A percentile compares a stretch with the other conserved stretches of the same genome.
phyloP scores from a whole-genome alignment of 2,113 vertebrate genomes.

The Pseudorhombus dupliciocellatus region DNA sequence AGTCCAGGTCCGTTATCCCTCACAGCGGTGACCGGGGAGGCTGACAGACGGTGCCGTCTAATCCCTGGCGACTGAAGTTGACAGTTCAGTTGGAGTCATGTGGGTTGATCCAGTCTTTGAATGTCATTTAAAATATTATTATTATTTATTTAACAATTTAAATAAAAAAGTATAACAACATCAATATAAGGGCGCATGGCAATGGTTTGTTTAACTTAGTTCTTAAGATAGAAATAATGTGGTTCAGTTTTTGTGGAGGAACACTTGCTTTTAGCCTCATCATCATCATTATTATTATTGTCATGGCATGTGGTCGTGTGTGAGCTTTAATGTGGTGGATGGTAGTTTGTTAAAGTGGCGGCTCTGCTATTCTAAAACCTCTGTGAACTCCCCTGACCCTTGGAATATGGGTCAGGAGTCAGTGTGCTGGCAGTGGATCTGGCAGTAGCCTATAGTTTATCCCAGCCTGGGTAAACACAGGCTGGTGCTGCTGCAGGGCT shows the following conservation, averaged over 20 bases:
- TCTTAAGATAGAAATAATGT: too few relatives aligned
- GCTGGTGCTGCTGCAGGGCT: conserved; percentile 55
- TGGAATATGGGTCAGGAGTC: conserved; percentile 67
- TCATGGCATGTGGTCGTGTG: not conserved
- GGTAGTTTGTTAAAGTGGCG: not conserved
- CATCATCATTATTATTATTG: not conserved
- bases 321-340: not conserved
- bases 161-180: not conserved
- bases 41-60: conserved; percentile 41
- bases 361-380: not conserved
- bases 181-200: too few relatives aligned
- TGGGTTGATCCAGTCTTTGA: not conserved
- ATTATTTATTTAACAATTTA: too few relatives aligned
- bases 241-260: too few relatives aligned
- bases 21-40: not conserved
- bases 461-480: conserved; percentile 68
- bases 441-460: conserved; percentile 69
- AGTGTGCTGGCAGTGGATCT: conserved; percentile 56
- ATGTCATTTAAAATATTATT: too few relatives aligned
- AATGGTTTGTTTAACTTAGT: too few relatives aligned
- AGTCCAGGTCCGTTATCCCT: not conserved
- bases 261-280: not conserved
- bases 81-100: not conserved
- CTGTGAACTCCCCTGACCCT: conserved; percentile 56
- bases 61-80: conserved; percentile 29